Base-by-base conservation (phyloP, 2,888 invertebrate species). In the Microplitis manilae region DNA sequence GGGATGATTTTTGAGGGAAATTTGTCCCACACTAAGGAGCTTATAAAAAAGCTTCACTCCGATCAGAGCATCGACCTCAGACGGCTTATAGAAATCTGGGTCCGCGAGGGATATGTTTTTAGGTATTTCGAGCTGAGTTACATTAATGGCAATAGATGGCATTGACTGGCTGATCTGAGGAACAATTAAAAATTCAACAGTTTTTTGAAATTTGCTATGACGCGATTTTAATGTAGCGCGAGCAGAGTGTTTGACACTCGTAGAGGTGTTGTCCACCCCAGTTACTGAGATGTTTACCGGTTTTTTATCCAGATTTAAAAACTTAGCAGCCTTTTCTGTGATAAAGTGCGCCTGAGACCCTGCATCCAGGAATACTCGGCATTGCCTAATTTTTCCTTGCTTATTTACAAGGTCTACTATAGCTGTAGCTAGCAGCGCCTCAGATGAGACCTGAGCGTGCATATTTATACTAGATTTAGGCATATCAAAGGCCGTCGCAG, bases 11-110 rank as follows among this genome's bases (percentile, higher is more conserved):
- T 8, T 61, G 6, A 68, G 9, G 38, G 39, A 13, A 9, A 39
- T 68, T 38, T 68, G 68, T 30, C 68, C 68, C 8, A 68, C n/a
- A n/a, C 68, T 39, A 2, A 68, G 39, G 0, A 68, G 13, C 8
- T 68, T 68, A 38, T 68, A 39, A 15, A 68, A n/a, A 5, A 68
- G 2, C 13, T 30, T 13, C 5, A 64, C 64, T 15, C 64, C 20
- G 5, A 64, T 64, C 2, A 64, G 64, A 15, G 64, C 64, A 20
- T 64, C 64, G 20, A 17, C 20, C 20, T 20, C 8, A 8, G 64
- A 64, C 4, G 64, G 64, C 15, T 64, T 20, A 9, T 20, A 64
- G 17, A 64, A 20, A 1, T 64, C 64, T 17, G 5, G 15, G 8
- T 64, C 64, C 5, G 64, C 64, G 20, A 20, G 20, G 20, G 20